Conservation (phyloP, 1,140 invertebrate species). For the Drosophila varians region DNA sequence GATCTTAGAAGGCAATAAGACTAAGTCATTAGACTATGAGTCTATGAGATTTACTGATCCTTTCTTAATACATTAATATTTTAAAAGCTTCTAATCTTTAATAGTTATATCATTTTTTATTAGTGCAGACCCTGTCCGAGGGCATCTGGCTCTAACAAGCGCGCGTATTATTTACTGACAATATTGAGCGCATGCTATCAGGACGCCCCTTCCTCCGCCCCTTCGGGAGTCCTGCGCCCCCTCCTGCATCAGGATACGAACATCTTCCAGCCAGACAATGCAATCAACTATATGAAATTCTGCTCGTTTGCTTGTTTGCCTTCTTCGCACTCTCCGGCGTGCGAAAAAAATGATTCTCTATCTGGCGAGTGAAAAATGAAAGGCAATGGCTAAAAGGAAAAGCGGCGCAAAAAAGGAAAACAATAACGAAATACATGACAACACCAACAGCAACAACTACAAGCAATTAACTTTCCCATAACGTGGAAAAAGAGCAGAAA, state of each 20-base stretch:
- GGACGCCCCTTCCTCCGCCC: slow-evolving; percentile 4
- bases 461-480: slow-evolving; percentile 56
- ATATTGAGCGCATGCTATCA: slow-evolving; percentile 48
- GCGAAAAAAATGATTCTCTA: slow-evolving; percentile 49
- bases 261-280: slow-evolving; percentile 52
- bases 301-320: slow-evolving; percentile 42
- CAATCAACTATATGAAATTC: slow-evolving; percentile 62
- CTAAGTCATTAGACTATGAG: too few relatives aligned
- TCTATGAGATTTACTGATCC: too few relatives aligned
- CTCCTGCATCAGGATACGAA: not conserved
- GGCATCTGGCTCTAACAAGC: slow-evolving; percentile 25
- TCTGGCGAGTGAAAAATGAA: slow-evolving; percentile 51
- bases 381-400: slow-evolving; percentile 3
- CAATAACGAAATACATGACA: slow-evolving; percentile 12
- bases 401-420: slow-evolving; percentile 13
- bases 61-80: too few relatives aligned
- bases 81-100: not conserved
- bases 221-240: not conserved
- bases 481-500: not conserved
- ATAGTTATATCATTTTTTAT: not conserved
- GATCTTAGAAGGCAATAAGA: too few relatives aligned
- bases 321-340: slow-evolving; percentile 1
- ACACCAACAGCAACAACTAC: slow-evolving; percentile 27
- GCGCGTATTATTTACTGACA: slow-evolving; percentile 50
- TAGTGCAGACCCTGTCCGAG: not conserved